phyloP scores from a whole-genome alignment of 2,797 vertebrate species.

The Rhinoraja longicauda region DNA sequence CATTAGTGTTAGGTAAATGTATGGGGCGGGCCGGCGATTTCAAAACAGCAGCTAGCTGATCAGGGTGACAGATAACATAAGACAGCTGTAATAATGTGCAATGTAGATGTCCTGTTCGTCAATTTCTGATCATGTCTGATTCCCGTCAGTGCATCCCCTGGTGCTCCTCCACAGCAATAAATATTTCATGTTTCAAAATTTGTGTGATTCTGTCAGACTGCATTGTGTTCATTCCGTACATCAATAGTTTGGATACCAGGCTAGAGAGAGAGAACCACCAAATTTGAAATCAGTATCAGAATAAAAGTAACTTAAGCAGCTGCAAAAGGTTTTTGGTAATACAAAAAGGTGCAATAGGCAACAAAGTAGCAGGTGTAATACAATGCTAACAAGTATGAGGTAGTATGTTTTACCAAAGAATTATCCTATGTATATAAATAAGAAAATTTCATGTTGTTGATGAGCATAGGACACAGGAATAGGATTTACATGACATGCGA shows the following conservation, averaged over 20 bases:
- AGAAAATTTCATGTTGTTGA: neutral
- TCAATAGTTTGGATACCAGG: neutral
- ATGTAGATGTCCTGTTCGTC: neutral
- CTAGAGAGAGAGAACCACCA: neutral
- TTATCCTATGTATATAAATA: neutral
- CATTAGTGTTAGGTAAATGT: slow-evolving; percentile 64
- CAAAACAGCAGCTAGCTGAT: slow-evolving; percentile 13
- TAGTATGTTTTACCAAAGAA: neutral
- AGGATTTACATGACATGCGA: neutral
- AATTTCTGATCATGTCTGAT: slow-evolving; percentile 12
- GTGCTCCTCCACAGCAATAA: slow-evolving; percentile 1
- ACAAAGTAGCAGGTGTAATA: neutral
- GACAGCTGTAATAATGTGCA: slow-evolving; percentile 10
- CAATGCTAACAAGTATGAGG: neutral
- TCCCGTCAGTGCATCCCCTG: neutral
- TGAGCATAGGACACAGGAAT: neutral
- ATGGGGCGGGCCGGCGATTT: slow-evolving; percentile 47
- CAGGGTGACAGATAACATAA: neutral
- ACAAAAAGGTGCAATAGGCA: neutral
- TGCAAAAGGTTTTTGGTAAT: neutral
- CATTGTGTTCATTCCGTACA: neutral
- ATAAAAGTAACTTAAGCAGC: neutral
- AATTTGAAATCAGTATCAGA: neutral
- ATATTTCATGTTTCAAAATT: slow-evolving; percentile 14
- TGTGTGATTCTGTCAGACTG: neutral